phyloP scores from a whole-genome alignment of 2,797 vertebrate genomes.

The Botia kubotai region DNA sequence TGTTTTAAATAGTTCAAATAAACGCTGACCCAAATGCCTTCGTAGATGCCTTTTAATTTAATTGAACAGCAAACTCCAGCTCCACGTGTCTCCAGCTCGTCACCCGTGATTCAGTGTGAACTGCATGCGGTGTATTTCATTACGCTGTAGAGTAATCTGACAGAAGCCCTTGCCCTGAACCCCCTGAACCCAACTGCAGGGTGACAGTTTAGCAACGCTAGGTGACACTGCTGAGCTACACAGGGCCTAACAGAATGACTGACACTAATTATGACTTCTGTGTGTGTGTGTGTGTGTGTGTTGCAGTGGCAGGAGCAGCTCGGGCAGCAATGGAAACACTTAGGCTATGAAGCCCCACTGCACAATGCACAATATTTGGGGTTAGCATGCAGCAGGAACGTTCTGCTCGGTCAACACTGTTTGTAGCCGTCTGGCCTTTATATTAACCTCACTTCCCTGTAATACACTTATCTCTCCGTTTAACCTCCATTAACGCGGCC shows the following conservation, averaged over 20 bases:
- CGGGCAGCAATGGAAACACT: conserved; percentile 27
- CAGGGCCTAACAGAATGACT: conserved; percentile 31
- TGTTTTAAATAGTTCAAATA: background rate
- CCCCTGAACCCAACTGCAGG: conserved; percentile 56
- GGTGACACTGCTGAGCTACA: conserved; percentile 58
- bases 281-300: conserved; percentile 24
- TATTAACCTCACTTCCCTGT: conserved; percentile 22
- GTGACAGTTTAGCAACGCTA: conserved; percentile 52
- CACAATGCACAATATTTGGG: conserved; percentile 49
- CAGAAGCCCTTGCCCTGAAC: conserved; percentile 51
- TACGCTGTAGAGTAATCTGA: conserved; percentile 32
- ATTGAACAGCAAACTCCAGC: conserved; percentile 11
- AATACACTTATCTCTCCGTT: conserved; percentile 11
- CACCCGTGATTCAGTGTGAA: conserved; percentile 39
- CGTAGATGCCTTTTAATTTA: conserved; percentile 11
- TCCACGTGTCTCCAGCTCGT: background rate
- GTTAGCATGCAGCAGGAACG: conserved; percentile 11
- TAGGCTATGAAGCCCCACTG: conserved; percentile 34
- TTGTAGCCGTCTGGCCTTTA: conserved; percentile 47
- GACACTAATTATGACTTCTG: conserved; percentile 47
- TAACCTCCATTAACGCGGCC: background rate
- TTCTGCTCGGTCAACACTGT: conserved; percentile 46
- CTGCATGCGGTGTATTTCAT: conserved; percentile 39
- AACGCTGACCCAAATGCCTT: conserved; percentile 4
- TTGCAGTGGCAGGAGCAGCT: conserved; percentile 4